Conservation (phyloP, 2,113 vertebrate genomes). For the Otus sunia region DNA sequence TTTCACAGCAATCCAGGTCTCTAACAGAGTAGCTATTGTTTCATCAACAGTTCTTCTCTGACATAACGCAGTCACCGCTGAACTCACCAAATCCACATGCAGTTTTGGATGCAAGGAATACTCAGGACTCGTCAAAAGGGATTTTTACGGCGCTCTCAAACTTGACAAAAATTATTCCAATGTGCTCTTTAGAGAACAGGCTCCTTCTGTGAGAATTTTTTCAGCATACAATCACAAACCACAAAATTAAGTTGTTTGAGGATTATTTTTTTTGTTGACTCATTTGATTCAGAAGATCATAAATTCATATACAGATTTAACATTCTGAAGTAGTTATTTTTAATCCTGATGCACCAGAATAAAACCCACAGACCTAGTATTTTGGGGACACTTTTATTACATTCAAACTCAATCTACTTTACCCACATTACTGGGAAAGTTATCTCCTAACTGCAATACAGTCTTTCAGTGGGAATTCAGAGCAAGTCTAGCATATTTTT, state of each 20-base stretch:
- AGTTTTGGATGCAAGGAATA: neutral
- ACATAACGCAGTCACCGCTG: neutral
- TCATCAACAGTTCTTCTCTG: constrained; percentile 18
- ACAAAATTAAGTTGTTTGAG: neutral
- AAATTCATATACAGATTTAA: neutral
- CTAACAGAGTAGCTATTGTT: constrained; percentile 58
- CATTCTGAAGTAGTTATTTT: neutral
- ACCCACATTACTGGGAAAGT: neutral
- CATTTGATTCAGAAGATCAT: neutral
- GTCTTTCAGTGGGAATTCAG: neutral
- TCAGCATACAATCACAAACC: neutral
- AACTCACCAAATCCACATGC: neutral
- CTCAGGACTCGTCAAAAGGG: neutral
- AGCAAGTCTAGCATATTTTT: neutral
- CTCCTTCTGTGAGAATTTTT: neutral
- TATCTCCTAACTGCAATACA: neutral
- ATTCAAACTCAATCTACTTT: neutral
- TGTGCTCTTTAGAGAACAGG: neutral
- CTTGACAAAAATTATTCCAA: neutral
- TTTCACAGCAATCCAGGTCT: constrained; percentile 44
- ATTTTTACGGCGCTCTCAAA: neutral
- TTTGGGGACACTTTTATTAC: neutral
- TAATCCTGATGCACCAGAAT: neutral
- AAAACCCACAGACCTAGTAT: neutral
- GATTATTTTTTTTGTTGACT: too few relatives aligned